Conservation (phyloP, 2,113 vertebrate genomes). For the Poeciliopsis retropinna region DNA sequence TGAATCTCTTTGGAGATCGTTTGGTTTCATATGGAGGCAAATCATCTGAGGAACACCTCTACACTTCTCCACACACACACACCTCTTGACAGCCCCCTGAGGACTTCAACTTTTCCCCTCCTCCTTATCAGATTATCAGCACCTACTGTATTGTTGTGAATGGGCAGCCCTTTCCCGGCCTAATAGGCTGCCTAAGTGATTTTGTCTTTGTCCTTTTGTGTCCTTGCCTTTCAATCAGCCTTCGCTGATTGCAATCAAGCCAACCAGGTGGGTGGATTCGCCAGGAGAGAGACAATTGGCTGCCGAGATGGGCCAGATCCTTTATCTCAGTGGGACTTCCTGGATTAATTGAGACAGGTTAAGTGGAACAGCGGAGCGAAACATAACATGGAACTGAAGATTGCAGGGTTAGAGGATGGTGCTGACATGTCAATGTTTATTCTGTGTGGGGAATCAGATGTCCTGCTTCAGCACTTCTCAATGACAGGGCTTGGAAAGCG, state of each 20-base stretch:
- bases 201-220: slow-evolving; percentile 77
- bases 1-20: background rate
- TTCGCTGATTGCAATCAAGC: slow-evolving; percentile 74
- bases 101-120: slow-evolving; percentile 23
- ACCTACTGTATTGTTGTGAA: slow-evolving; percentile 64
- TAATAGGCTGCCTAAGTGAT: slow-evolving; percentile 75
- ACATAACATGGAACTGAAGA: slow-evolving; percentile 16
- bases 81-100: background rate
- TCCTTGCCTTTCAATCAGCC: slow-evolving; percentile 76
- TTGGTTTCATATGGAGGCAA: background rate
- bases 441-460: slow-evolving; percentile 8
- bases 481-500: background rate
- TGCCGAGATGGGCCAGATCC: slow-evolving; percentile 56
- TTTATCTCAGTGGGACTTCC: slow-evolving; percentile 73
- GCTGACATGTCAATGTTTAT: slow-evolving; percentile 21
- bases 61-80: background rate
- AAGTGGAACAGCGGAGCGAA: slow-evolving; percentile 42
- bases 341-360: slow-evolving; percentile 70
- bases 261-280: slow-evolving; percentile 76
- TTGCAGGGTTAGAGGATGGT: slow-evolving; percentile 25
- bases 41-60: no score
- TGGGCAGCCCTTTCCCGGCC: slow-evolving; percentile 43
- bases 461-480: slow-evolving; percentile 33
- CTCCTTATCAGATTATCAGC: slow-evolving; percentile 68
- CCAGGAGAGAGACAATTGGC: slow-evolving; percentile 71